These are phyloP conservation scores for Drosophila paranaensis DNA, from an alignment of 2,888 invertebrate species.

Conservation along the genomic window DNA sequence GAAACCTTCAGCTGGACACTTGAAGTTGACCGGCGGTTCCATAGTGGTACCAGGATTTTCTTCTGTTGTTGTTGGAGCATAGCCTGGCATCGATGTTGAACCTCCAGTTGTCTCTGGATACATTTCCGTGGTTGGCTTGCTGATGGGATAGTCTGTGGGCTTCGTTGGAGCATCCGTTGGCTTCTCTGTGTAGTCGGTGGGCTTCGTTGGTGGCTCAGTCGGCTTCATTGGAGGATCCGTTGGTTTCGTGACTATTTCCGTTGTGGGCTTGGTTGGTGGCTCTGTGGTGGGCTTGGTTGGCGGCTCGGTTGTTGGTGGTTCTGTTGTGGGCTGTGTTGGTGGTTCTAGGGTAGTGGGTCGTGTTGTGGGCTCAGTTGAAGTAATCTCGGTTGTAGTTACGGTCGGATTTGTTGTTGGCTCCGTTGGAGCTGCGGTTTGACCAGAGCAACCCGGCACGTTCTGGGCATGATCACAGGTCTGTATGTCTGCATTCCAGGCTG, in stretches of 20 bases:
- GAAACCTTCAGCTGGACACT: conserved; percentile 85
- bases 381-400: conserved; percentile 9
- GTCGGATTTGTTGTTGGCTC: conserved; percentile 41
- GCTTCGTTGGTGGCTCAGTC: conserved; percentile 27
- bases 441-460: conserved; percentile 79
- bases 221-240: conserved; percentile 24
- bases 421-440: conserved; percentile 59
- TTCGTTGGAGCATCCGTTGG: conserved; percentile 21
- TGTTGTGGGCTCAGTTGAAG: conserved; percentile 46
- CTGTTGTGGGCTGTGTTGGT: conserved; percentile 35
- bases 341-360: conserved; percentile 40
- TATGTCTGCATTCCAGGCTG: conserved; percentile 89
- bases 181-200: neutral
- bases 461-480: conserved; percentile 87
- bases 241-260: conserved; percentile 29
- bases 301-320: conserved; percentile 39
- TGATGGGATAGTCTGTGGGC: conserved; percentile 45
- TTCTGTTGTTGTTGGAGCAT: conserved; percentile 51
- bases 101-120: conserved; percentile 33
- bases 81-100: conserved; percentile 51
- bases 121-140: conserved; percentile 38
- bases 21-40: conserved; percentile 67
- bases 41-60: conserved; percentile 50
- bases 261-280: conserved; percentile 29
- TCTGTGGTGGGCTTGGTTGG: conserved; percentile 45